These are phyloP conservation scores for Coptodon rendalli DNA, from an alignment of 2,113 vertebrate species.

Conservation along the genomic window DNA sequence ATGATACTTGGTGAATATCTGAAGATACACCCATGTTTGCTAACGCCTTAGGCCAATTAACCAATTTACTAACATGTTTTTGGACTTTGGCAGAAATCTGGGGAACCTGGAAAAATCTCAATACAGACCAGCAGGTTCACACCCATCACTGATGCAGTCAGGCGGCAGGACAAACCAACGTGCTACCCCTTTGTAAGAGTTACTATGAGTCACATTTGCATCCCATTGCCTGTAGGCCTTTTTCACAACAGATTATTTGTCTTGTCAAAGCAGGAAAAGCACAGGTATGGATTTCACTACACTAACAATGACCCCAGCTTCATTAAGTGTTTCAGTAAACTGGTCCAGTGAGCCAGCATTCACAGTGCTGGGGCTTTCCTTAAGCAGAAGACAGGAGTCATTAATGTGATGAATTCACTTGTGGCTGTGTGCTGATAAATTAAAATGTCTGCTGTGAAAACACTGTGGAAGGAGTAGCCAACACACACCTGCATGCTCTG, in stretches of 20 bases:
- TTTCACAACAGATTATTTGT: neutral
- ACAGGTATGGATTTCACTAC: neutral
- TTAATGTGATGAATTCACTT: neutral
- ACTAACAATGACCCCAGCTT: neutral
- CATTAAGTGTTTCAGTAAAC: neutral
- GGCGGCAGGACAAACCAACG: rapidly evolving
- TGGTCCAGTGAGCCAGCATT: neutral
- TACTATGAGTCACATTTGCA: neutral
- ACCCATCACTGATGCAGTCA: neutral
- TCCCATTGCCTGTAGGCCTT: neutral
- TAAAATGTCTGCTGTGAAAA: neutral
- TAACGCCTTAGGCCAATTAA: neutral
- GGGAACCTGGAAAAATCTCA: neutral
- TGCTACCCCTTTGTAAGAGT: neutral
- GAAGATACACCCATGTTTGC: rapidly evolving
- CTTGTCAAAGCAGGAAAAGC: neutral
- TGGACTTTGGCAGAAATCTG: neutral
- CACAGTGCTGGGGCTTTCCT: rapidly evolving
- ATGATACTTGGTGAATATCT: neutral
- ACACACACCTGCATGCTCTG: rapidly evolving
- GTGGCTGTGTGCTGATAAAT: rapidly evolving
- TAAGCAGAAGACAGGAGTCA: neutral
- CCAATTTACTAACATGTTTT: neutral
- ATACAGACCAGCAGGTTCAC: neutral
- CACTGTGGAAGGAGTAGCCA: neutral